Evolutionary conservation across 2,797 vertebrate genomes (phyloP), one percentile per base, ranked within the genome.

Genomic region (Anguilla marmorata): DNA sequence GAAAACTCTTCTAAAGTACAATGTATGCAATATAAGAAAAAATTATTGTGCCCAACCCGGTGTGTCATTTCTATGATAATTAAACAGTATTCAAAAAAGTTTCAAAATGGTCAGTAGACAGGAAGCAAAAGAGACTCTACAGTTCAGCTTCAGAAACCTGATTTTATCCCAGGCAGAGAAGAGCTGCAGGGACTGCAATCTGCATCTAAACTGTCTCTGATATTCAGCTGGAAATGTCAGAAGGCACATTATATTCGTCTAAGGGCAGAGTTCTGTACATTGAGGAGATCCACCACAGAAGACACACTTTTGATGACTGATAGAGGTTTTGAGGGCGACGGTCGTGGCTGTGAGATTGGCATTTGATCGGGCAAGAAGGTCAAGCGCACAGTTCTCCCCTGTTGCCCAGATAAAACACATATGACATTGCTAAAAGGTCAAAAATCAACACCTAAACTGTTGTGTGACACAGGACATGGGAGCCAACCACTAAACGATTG

Each of bases 301-400:
- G 84, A 88, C 89, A 89, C 90, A 85, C 60, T 89, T 89, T 58
- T 87, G 72, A 89, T 16, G 91, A 89, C 87, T 56, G 80, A 86
- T 85, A 89, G 58, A 87, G 87, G 82, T 86, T 92, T 91, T 90
- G 86, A 90, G 83, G 80, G 80, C 83, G 30, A 88, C 88, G 89
- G 89, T 90, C 90, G 90, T 69, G 86, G 90, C 90, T 86, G 90
- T 87, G 90, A 88, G 93, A 95, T 93, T 93, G 90, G 80, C 90
- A 93, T 93, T 95, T 94, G 92, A 94, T 95, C 93, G 93, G 91
- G 86, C 90, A 14, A 88, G 94, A 96, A 96, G 95, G 95, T 96
- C 95, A 96, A 91, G 88, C 90, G 89, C 94, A 94, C 96, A 92
- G 91, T 93, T 95, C 94, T 95, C 90, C 90, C 89, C 92, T 91